Evolutionary conservation across 2,888 invertebrate species (phyloP).

Genomic region (Caenorhabditis imperialis): DNA sequence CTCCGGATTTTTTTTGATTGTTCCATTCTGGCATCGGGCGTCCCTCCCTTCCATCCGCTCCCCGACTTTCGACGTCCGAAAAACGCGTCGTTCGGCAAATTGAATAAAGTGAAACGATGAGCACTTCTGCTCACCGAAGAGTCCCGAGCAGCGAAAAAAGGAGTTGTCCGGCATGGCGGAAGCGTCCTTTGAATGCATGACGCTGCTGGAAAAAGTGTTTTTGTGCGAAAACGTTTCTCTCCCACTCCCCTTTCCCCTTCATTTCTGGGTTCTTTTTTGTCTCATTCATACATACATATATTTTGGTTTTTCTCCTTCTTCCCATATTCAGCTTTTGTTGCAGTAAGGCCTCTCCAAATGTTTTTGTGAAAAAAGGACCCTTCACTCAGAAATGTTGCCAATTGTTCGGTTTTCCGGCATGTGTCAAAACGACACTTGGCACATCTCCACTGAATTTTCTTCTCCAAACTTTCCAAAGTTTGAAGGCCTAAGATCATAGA

Average conservation of each 20-base stretch:
- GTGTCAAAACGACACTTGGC: slow-evolving; percentile 32
- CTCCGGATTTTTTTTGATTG: slow-evolving; percentile 29
- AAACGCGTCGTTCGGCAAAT: slow-evolving; percentile 48
- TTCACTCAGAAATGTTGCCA: slow-evolving; percentile 43
- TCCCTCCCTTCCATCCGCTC: slow-evolving; percentile 6
- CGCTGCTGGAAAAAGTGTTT: slow-evolving; percentile 48
- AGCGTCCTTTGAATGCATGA: slow-evolving; percentile 48
- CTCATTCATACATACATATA: slow-evolving; percentile 48
- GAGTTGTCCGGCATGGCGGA: slow-evolving; percentile 38
- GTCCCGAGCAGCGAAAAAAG: slow-evolving; percentile 21
- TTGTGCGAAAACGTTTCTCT: slow-evolving; percentile 41
- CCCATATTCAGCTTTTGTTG: slow-evolving; percentile 13
- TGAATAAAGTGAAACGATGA: slow-evolving; percentile 54
- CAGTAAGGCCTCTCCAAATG: slow-evolving; percentile 29
- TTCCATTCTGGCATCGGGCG: slow-evolving; percentile 15
- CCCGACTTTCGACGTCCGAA: slow-evolving; percentile 39
- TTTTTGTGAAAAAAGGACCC: slow-evolving; percentile 40
- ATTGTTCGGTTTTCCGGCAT: slow-evolving; percentile 36
- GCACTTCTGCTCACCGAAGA: slow-evolving; percentile 31
- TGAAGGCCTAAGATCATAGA: background rate
- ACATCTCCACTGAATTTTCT: slow-evolving; percentile 20
- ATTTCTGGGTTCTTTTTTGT: slow-evolving; percentile 46
- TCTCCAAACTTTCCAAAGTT: slow-evolving; percentile 11
- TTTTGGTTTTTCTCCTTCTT: slow-evolving; percentile 29
- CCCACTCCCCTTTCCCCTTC: slow-evolving; percentile 18